These are phyloP conservation scores for Phalloptychus januarius DNA, from an alignment of 2,797 vertebrate species.

Conservation along the genomic window DNA sequence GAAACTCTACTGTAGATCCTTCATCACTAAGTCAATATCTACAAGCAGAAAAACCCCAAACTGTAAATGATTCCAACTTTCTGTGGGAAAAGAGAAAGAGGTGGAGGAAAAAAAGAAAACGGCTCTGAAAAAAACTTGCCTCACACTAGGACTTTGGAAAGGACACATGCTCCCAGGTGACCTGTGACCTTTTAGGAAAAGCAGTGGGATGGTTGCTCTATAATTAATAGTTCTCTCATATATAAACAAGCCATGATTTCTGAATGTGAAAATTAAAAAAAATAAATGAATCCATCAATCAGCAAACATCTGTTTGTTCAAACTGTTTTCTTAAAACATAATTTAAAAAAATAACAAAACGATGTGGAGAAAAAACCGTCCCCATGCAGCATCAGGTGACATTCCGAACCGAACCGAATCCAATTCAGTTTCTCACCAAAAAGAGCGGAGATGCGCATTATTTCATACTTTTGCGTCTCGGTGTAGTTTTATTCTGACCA, in stretches of 20 bases:
- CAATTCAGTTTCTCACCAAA: not conserved
- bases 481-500: not conserved
- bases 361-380: not conserved
- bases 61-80: slow-evolving; percentile 9
- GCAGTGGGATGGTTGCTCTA: not conserved
- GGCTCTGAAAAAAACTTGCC: not conserved
- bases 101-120: not conserved
- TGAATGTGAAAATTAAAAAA: not conserved
- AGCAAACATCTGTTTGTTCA: not conserved
- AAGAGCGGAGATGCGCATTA: not conserved
- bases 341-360: not conserved
- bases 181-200: slow-evolving; percentile 49
- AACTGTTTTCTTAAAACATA: not conserved
- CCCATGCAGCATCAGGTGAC: not conserved
- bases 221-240: not conserved
- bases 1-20: slow-evolving; percentile 24
- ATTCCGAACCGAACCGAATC: not conserved
- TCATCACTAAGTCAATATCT: slow-evolving; percentile 38
- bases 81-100: not conserved
- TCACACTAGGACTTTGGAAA: not conserved
- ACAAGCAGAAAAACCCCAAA: not conserved
- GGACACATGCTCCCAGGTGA: slow-evolving; percentile 21
- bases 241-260: slow-evolving; percentile 2
- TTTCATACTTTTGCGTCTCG: not conserved
- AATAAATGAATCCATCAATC: too few species aligned